These are phyloP conservation scores for Diphyllodes magnificus DNA, from an alignment of 2,113 vertebrate species.

Conservation along the genomic window DNA sequence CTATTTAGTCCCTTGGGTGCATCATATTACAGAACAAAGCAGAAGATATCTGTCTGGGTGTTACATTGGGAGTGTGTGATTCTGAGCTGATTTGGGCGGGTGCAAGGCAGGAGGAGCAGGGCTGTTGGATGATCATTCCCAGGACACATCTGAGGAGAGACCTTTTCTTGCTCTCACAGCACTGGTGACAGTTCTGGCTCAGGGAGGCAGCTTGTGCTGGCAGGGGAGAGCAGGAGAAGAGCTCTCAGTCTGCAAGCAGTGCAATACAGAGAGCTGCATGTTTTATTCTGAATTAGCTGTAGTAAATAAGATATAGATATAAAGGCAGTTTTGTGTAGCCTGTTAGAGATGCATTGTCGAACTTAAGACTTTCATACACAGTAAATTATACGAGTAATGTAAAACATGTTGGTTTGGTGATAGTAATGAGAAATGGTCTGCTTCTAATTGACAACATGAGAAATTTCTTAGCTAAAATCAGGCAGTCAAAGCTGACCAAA, in stretches of 20 bases:
- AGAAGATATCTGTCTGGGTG: background rate
- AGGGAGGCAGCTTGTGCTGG: background rate
- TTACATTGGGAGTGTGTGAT: rapidly evolving
- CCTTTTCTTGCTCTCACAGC: background rate
- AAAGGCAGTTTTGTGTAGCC: background rate
- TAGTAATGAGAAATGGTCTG: background rate
- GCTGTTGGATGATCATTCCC: background rate
- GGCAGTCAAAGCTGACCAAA: background rate
- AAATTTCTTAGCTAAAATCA: background rate
- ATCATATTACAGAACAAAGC: background rate
- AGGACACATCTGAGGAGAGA: background rate
- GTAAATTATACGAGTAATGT: background rate
- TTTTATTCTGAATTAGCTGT: background rate
- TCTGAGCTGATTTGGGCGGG: background rate
- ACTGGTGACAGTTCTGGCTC: background rate
- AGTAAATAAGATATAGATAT: background rate
- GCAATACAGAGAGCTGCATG: background rate
- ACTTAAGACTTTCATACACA: background rate
- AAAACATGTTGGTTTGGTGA: background rate
- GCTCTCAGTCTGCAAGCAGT: rapidly evolving
- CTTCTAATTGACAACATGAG: background rate
- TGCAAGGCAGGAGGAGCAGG: background rate
- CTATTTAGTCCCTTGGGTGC: background rate
- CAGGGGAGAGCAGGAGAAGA: background rate
- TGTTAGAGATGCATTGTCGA: background rate